Base-by-base conservation (phyloP, 2,888 invertebrate species). In the Philonicus albiceps region DNA sequence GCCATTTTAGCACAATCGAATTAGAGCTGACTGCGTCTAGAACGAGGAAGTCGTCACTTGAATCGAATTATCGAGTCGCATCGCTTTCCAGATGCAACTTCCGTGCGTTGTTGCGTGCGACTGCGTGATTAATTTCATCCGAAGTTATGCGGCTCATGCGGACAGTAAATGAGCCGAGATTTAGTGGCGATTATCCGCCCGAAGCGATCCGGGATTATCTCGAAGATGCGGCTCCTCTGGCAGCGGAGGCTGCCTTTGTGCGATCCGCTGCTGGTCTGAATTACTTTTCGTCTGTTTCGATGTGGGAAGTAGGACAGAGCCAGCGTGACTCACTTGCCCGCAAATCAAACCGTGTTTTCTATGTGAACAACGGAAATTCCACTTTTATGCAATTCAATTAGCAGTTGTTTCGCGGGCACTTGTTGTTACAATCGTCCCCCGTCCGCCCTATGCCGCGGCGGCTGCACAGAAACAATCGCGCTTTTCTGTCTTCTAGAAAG, bases 11-110 rank as follows among this genome's bases (percentile, higher is more conserved):
- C 83, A 83, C 83, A 83, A 83, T 83, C 83, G 37, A 83, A 83
- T 83, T 83, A 83, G 53, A n/a, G 34, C 22, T 37, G 83, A 16
- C 19, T 43, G 34, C 83, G 83, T 83, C 83, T 64, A 83, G 83
- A 83, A 83, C 83, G 83, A 83, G 83, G 83, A 83, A 83, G 83
- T 83, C 55, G 83, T 83, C 83, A 83, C 83, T 83, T 83, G 83
- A 83, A 37, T 83, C 83, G 40, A 83, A 83, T 83, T 83, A 72
- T 83, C 34, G 64, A 64, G 72, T n/a, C 37, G 64, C 83, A 37
- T 49, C 76, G 37, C 64, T 83, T 83, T 83, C 72, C 83, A 72
- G 72, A 64, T 83, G 83, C 72, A 83, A 22, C 64, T 83, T 83
- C 83, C 83, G 64, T 19, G 83, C 64, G 3, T 3, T 64, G 19